Base-by-base conservation (phyloP, 2,113 vertebrate species). In the Strigops habroptila region DNA sequence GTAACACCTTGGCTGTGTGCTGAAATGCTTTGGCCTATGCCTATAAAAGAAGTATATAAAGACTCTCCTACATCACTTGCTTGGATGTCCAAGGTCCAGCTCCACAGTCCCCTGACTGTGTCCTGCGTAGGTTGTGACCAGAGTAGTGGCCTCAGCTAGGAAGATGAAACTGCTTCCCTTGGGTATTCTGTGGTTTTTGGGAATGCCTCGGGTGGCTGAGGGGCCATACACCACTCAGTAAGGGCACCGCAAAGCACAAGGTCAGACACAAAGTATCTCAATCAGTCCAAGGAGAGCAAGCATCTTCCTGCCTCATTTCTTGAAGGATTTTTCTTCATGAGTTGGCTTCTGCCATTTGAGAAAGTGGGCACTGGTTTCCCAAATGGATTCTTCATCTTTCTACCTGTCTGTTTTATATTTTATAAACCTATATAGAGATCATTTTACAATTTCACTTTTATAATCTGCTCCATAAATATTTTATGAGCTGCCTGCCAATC, bases 381-480 rank as follows among this genome's bases (percentile, higher is more conserved):
- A 79, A 70, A 33, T 91, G 90, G 69, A 70, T 86, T 89, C 77
- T 92, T 95, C 84, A 93, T 96, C 62, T 92, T 84, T 90, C 76
- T 90, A 81, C 91, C 95, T 88, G 86, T 86, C 87, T 46, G 0
- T 84, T 97, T 88, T 94, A 88, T 96, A 96, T 93, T 95, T 97
- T 94, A 96, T 96, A 95, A 96, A 90, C 81, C 83, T 95, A 87
- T 94, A 90, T 86, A 93, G 52, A 87, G 80, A 96, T 91, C 86
- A 94, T 95, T 97, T 97, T 96, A 95, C 69, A 95, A 83, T 92
- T 93, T 96, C 94, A 90, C 89, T 97, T 95, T 95, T 95, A 97
- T 91, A 94, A 96, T 90, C 93, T 92, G 71, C 71, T 51, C 57
- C 41, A 91, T 97, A 86, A 97, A 97, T 97, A 93, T 95, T 97